Evolutionary conservation across 1,140 invertebrate species (phyloP), one percentile per base, ranked within the genome.

Genomic region (Macrobrachium rosenbergii): DNA sequence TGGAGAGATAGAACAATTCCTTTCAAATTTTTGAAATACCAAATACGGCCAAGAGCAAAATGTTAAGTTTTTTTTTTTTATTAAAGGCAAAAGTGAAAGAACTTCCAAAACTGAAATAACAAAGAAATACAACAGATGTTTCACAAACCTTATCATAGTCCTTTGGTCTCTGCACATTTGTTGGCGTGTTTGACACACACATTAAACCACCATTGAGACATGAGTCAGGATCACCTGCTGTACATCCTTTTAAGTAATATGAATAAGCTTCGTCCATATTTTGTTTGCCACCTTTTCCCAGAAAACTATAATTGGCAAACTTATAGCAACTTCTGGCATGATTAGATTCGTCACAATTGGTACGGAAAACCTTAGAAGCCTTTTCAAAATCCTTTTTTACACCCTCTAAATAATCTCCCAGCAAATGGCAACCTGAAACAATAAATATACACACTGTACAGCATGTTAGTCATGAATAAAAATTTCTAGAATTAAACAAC

Each of bases 391-490:
- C 95, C 90, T 95, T 95, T 90, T 95, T 95, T 2, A 98, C 94
- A 0, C 94, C 93, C 92, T 98, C 96, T 52, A 97, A 92, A 92
- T 96, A 98, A 92, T 98, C 97, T 0, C 95, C 97, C 5, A 98
- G 92, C 67, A 98, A 92, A 92, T 98, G 97, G 91, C 97, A 99
- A n/a, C 95, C 97, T 97, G 87, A n/a, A 93, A 92, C 76, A 73
- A 75, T 37, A 87, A 79, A 80, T 37, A 88, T 52, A 52, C 12
- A 52, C 12, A 12, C 28, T 52, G 52, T 52, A 85, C 59, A 72
- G 81, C 23, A 81, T 21, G 59, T 64, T 37, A 88, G 6, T 60
- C 11, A 52, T 43, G 59, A 79, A 83, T 62, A 7, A 60, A 5
- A n/a, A 72, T 28, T 90, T 89, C 79, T 21, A 89, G 64, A 85